Evolutionary conservation across 1,140 invertebrate genomes (phyloP).

Genomic region (Daktulosphaira vitifoliae): DNA sequence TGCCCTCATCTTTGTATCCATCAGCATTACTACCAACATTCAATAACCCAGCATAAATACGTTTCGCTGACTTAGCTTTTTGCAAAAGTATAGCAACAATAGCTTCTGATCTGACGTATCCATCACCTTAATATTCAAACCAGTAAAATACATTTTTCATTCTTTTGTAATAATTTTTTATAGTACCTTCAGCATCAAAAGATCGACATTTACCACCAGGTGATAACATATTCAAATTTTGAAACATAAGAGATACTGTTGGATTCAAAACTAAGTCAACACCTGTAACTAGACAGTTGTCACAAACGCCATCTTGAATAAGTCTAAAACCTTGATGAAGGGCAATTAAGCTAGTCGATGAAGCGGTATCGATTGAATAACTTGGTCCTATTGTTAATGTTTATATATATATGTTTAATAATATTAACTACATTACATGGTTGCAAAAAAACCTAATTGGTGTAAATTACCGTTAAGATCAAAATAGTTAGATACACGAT

Average conservation of each 20-base stretch:
- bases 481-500: slow-evolving; percentile 56
- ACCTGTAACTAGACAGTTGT: slow-evolving; percentile 56
- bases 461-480: slow-evolving; percentile 50
- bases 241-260: slow-evolving; percentile 48
- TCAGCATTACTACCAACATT: slow-evolving; percentile 51
- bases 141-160: not conserved
- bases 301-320: slow-evolving; percentile 51
- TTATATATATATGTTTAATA: not conserved
- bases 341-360: slow-evolving; percentile 33
- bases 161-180: no score
- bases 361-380: slow-evolving; percentile 37
- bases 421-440: not conserved
- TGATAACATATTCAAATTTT: slow-evolving; percentile 34
- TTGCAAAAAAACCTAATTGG: not conserved
- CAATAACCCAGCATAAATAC: slow-evolving; percentile 53
- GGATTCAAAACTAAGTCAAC: slow-evolving; percentile 52
- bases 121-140: slow-evolving; percentile 46
- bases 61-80: slow-evolving; percentile 46
- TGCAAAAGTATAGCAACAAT: slow-evolving; percentile 52
- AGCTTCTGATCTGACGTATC: slow-evolving; percentile 56
- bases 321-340: slow-evolving; percentile 47
- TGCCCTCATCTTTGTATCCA: slow-evolving; percentile 49
- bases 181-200: slow-evolving; percentile 30
- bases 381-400: slow-evolving; percentile 36
- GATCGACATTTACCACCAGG: slow-evolving; percentile 32